Base-by-base conservation (phyloP, 2,888 invertebrate species). In the Chymomyza procnemis region DNA sequence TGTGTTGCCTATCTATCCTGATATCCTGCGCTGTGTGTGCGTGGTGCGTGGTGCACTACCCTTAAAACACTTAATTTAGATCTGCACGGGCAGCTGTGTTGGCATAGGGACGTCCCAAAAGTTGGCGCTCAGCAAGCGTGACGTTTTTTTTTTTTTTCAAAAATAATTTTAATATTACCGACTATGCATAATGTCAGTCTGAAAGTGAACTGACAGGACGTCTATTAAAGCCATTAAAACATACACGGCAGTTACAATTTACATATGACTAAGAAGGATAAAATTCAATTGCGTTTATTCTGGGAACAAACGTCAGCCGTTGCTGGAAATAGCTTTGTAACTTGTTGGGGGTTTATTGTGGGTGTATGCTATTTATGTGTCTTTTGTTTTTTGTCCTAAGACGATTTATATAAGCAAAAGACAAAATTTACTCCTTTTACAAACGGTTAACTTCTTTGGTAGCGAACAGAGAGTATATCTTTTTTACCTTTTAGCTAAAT, bases 51-150 rank as follows among this genome's bases (percentile, higher is more conserved):
- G 46, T 62, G 8, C 47, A 34, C 46, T 47, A 62, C 61, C 55
- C 56, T 48, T 56, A 12, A 54, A 22, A 22, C 18, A 6, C 4
- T 58, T 19, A 19, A 41, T 41, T 41, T 19, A 58, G 46, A 58
- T 58, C 46, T 46, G 14, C 46, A 16, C 3, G 18, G 64, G 67
- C 75, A 78, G 79, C 72, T 78, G 78, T 52, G 61, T 69, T 69
- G 69, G 67, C 75, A 76, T 75, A 75, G 77, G 54, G 66, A 76
- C 63, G 48, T 46, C 54, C 46, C 61, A 52, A 60, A n/a, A 59
- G 16, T 55, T 8, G 22, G 30, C 60, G 75, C 67, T 66, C 71
- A 71, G 60, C 22, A 18, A 68, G 48, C 75, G 75, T 85, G 75
- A 73, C 80, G 73, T 61, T 75, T 66, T 70, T 54, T 21, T 14